These are phyloP conservation scores for Enoplosus armatus DNA, from an alignment of 2,797 vertebrate species.

Conservation along the genomic window DNA sequence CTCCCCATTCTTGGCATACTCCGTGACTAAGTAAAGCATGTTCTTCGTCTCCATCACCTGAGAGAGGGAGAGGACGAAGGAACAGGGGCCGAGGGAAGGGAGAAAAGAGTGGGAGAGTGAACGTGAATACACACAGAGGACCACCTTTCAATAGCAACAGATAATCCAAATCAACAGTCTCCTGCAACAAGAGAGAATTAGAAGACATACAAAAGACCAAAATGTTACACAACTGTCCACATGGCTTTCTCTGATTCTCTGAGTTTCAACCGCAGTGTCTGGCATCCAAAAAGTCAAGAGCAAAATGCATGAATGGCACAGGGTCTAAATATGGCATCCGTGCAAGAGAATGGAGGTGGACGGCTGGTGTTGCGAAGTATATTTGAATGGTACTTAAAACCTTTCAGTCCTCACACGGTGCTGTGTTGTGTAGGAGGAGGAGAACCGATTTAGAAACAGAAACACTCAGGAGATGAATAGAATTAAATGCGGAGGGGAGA, in stretches of 20 bases:
- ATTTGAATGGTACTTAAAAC: constrained; percentile 79
- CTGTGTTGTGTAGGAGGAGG: constrained; percentile 77
- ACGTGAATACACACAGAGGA: constrained; percentile 51
- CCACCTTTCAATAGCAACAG: constrained; percentile 25
- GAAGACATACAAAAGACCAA: constrained; percentile 34
- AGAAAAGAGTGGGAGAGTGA: constrained; percentile 46
- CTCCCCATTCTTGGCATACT: constrained; percentile 99
- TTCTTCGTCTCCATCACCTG: constrained; percentile 99
- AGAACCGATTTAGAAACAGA: constrained; percentile 82
- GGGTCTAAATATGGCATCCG: constrained; percentile 72
- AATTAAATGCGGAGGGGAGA: constrained; percentile 76
- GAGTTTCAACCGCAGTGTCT: constrained; percentile 46
- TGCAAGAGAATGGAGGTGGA: constrained; percentile 76
- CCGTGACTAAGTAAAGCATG: constrained; percentile 99
- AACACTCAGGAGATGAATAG: constrained; percentile 77
- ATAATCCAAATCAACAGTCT: constrained; percentile 28
- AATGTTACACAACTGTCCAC: constrained; percentile 51
- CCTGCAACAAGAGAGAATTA: constrained; percentile 42
- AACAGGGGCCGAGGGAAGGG: constrained; percentile 25
- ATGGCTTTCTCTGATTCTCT: constrained; percentile 25
- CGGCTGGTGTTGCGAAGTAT: constrained; percentile 63
- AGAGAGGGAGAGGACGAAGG: constrained; percentile 49
- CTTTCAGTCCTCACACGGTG: constrained; percentile 63
- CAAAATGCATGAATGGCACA: constrained; percentile 75
- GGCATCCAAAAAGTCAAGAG: constrained; percentile 51